Percentiles rank a stretch among this genome's conserved stretches.
Conservation (phyloP, 2,888 invertebrate species). For the Trypoxylon attenuatum region DNA sequence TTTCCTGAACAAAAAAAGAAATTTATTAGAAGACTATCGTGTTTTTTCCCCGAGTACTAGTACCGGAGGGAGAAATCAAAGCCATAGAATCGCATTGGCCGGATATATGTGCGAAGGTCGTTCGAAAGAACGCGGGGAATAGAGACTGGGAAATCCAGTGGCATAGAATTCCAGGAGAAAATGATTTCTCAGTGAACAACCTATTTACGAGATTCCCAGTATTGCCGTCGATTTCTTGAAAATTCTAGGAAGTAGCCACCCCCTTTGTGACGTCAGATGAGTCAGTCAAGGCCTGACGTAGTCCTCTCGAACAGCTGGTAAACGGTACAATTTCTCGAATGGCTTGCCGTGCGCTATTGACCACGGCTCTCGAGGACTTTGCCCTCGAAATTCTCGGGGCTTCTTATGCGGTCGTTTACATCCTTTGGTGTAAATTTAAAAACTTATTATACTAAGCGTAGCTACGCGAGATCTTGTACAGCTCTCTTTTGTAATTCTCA, state of each 20-base stretch:
- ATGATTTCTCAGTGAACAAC: neutral
- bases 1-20: too few relatives aligned
- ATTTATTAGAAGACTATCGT: too few relatives aligned
- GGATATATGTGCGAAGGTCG: conserved; percentile 19
- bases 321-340: conserved; percentile 29
- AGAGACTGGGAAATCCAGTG: neutral
- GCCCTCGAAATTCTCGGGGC: neutral
- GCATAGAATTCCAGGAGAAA: neutral
- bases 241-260: conserved; percentile 6
- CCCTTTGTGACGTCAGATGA: conserved; percentile 31
- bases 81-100: neutral
- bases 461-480: too few relatives aligned
- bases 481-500: neutral
- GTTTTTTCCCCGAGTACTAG: too few relatives aligned
- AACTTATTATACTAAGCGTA: neutral
- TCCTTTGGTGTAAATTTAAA: neutral
- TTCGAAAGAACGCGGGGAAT: conserved; percentile 1
- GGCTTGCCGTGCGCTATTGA: conserved; percentile 19
- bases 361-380: neutral
- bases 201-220: conserved; percentile 1
- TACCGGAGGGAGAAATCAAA: neutral
- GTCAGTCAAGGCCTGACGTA: conserved; percentile 9
- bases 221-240: conserved; percentile 11
- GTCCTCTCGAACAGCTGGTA: conserved; percentile 25
- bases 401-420: neutral